Evolutionary conservation across 2,797 vertebrate genomes (phyloP), one percentile per base, ranked within the genome.

Genomic region (Syncerus caffer): DNA sequence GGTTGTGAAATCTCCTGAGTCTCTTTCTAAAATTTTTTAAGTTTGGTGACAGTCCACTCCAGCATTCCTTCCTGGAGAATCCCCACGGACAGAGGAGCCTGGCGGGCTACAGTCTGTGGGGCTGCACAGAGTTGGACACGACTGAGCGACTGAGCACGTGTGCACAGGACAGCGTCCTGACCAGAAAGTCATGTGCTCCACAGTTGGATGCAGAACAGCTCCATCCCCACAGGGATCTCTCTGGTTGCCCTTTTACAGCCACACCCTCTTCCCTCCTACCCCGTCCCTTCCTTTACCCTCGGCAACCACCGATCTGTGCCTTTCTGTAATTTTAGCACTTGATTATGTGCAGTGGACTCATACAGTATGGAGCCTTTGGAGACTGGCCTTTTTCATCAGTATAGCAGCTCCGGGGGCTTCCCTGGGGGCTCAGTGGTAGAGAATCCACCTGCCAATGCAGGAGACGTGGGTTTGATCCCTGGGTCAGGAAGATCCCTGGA

Each of bases 121-220:
- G 71, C 42, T 27, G 38, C 38, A 34, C n/a, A 7, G 71, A 42
- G 38, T 42, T 2, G 1, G 34, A 74, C 71, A 42, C 0, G 23
- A 12, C 71, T 42, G 71, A 42, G 71, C 0, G 6, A 42, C 67
- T 25, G 38, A 7, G 4, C 19, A 1, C 0, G 11, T 23, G 7
- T 6, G 2, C n/a, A 10, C 2, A 10, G n/a, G n/a, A 27, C 16
- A 17, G 42, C 0, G 0, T 83, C 7, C 3, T 7, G 14, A 6
- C 25, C 25, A 34, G 34, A 45, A 79, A 31, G 17, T 2, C 29
- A 21, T 12, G 19, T 38, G 29, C 25, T 42, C 15, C 53, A 1
- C 25, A 11, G 51, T 23, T 83, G 12, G 34, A 21, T 7, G 8
- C 23, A 9, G 62, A 38, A 4, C 14, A 13, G 34, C 45, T 86